Percentiles rank a stretch among this genome's conserved stretches.
phyloP scores from a whole-genome alignment of 2,888 invertebrate genomes.

The Synanthedon myopaeformis region DNA sequence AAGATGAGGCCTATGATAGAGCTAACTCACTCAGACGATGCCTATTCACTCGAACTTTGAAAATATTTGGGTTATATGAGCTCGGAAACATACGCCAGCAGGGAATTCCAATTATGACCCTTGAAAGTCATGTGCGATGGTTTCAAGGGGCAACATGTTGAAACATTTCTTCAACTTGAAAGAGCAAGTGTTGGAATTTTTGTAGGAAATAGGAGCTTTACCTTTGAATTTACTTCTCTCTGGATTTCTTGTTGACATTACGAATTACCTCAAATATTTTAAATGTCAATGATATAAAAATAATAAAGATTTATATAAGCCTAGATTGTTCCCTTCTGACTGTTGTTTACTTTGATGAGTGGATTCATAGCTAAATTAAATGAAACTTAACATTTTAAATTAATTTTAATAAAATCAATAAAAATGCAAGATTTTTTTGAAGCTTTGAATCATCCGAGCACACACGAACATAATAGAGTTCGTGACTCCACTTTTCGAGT shows the following conservation, averaged over 20 bases:
- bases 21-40: too few relatives aligned
- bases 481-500: not conserved
- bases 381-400: not conserved
- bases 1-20: too few relatives aligned
- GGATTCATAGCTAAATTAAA: not conserved
- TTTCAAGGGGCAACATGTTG: conserved; percentile 7
- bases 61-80: too few relatives aligned
- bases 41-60: too few relatives aligned
- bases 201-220: too few relatives aligned
- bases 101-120: too few relatives aligned
- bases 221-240: too few relatives aligned
- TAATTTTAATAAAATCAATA: too few relatives aligned
- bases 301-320: not conserved
- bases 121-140: conserved; percentile 5
- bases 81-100: too few relatives aligned
- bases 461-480: not conserved
- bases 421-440: too few relatives aligned
- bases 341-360: not conserved
- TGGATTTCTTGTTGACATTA: conserved; percentile 3
- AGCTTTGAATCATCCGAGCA: too few relatives aligned
- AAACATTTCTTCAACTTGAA: conserved; percentile 6
- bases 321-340: not conserved
- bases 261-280: conserved; percentile 1
- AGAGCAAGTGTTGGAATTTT: conserved; percentile 7
- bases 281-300: not conserved